Base-by-base conservation (phyloP, 2,113 vertebrate species). In the Megaceryle maxima region DNA sequence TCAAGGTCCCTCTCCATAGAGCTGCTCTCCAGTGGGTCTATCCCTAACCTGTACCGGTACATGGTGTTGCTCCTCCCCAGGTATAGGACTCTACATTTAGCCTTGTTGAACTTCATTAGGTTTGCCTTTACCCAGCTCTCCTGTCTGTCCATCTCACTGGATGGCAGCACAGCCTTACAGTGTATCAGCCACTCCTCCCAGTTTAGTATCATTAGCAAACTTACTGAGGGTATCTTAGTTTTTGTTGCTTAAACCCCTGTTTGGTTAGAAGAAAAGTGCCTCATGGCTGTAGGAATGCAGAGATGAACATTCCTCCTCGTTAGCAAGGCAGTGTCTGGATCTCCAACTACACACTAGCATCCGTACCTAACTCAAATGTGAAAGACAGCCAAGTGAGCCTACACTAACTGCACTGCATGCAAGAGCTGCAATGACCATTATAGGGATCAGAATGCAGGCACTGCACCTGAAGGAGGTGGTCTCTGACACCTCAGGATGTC, bases 301-400 rank as follows among this genome's bases (percentile, higher is more conserved):
- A 90, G 59, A 91, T 83, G 60, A 91, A 95, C 87, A 25, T 39
- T 81, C 70, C 59, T 92, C 24, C 73, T 90, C 83, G 89, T 88
- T 68, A 97, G 53, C 55, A 15, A 89, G n/a, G 41, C 26, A 88
- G 43, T 57, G 66, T 62, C 69, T 37, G 70, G 46, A 82, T 63
- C 83, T 92, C 70, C 73, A 46, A 2, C 35, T 50, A 48, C 29
- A 10, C 37, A 10, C 33, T 24, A 51, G 53, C 41, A 67, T 57
- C 68, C 67, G 46, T 82, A 56, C 60, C 48, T 91, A 69, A 89
- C 70, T 91, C 83, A 88, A 56, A 60, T 37, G 31, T 67, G 63
- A 53, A 90, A 51, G 48, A 33, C 8, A 21, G 31, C 33, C 39
- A 59, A 75, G 16, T 20, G 31, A 82, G 13, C 22, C 25, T 39